Percentiles rank a stretch among this genome's conserved stretches.
These are phyloP conservation scores for Neotragus moschatus DNA, from an alignment of 2,113 vertebrate species.

Conservation along the genomic window DNA sequence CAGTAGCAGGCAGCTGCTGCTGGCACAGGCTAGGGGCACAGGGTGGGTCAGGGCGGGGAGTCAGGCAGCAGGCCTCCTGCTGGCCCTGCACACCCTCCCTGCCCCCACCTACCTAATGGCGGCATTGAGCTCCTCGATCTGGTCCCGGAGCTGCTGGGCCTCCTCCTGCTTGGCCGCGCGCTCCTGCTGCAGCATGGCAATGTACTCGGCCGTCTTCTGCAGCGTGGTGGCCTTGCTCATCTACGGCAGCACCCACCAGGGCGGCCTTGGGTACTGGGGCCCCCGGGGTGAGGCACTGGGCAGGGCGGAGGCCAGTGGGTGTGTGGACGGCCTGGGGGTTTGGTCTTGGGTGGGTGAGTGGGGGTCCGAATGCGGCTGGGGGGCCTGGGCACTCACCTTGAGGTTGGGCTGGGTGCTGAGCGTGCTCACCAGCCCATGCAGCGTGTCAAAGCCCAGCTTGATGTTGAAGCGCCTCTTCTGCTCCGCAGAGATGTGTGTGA, in stretches of 20 bases:
- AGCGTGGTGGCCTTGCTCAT: constrained; percentile 96
- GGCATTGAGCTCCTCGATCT: constrained; percentile 92
- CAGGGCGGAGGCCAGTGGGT: neutral
- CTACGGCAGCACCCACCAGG: constrained; percentile 69
- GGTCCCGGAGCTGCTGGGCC: constrained; percentile 88
- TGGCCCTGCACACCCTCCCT: fast-evolving
- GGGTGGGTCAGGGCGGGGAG: neutral
- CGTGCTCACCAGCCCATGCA: constrained; percentile 93
- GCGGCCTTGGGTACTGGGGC: neutral
- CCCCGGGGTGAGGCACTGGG: neutral
- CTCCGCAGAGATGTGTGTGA: constrained; percentile 96
- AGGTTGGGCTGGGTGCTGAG: constrained; percentile 92
- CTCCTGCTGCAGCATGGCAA: constrained; percentile 96
- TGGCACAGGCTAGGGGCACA: constrained; percentile 86
- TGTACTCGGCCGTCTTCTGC: constrained; percentile 96
- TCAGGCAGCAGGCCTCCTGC: neutral
- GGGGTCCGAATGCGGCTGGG: neutral
- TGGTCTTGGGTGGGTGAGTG: neutral
- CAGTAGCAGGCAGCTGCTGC: constrained; percentile 94
- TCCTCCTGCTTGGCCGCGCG: constrained; percentile 91
- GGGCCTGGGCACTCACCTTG: constrained; percentile 83
- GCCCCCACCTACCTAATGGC: constrained; percentile 88
- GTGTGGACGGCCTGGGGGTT: neutral
- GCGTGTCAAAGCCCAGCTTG: constrained; percentile 95
- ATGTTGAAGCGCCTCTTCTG: constrained; percentile 99